Conservation (phyloP, 2,797 vertebrate genomes). For the Malacoctenus gilli region DNA sequence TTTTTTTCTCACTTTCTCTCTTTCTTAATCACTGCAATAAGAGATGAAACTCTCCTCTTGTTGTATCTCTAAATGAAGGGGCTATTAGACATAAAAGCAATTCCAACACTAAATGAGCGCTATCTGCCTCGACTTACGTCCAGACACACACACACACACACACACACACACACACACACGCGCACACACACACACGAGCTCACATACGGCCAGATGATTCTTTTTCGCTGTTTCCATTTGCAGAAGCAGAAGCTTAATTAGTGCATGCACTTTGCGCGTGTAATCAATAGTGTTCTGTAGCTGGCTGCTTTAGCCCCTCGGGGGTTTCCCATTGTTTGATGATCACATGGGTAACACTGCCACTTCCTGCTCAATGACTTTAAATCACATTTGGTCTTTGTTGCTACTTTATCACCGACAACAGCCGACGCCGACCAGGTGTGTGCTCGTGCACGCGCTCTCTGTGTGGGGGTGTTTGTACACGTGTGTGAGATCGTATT, state of each 20-base stretch:
- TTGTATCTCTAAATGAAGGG: constrained; percentile 56
- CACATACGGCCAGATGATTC: constrained; percentile 34
- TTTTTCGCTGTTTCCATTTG: constrained; percentile 56
- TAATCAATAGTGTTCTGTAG: constrained; percentile 69
- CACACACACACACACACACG: constrained; percentile 10
- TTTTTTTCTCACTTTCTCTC: constrained; percentile 18
- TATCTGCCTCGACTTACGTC: constrained; percentile 16
- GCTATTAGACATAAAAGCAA: constrained; percentile 52
- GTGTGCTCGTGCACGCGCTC: neutral
- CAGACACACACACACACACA: constrained; percentile 10
- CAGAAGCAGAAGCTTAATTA: constrained; percentile 63
- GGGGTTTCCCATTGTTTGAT: constrained; percentile 68
- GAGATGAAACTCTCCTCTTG: constrained; percentile 44
- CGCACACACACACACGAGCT: constrained; percentile 8
- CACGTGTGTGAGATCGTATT: neutral
- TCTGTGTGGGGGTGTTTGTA: constrained; percentile 4
- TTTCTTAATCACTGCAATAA: constrained; percentile 53
- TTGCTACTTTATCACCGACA: constrained; percentile 40
- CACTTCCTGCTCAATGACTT: constrained; percentile 65
- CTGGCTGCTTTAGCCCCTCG: constrained; percentile 50
- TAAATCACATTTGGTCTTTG: constrained; percentile 63
- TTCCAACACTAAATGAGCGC: constrained; percentile 44
- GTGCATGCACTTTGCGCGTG: constrained; percentile 50
- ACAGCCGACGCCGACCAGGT: constrained; percentile 12
- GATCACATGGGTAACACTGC: constrained; percentile 66